Conservation (phyloP, 2,888 invertebrate genomes). For the Isotomurus palustris region DNA sequence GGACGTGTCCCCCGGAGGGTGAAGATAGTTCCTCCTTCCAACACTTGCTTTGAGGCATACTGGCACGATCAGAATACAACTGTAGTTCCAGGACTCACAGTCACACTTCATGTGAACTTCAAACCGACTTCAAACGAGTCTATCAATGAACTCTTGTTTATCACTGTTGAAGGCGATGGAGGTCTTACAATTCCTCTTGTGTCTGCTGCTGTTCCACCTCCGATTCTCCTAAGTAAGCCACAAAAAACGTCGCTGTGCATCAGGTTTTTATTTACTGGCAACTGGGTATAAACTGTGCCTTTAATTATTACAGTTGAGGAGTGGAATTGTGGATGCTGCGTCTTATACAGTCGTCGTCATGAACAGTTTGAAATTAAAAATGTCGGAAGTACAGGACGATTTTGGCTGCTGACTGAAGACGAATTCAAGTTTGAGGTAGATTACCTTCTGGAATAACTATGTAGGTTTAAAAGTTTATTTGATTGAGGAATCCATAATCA, state of each 20-base stretch:
- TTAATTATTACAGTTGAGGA: constrained; percentile 31
- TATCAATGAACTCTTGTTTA: constrained; percentile 25
- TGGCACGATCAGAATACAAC: constrained; percentile 16
- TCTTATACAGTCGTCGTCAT: constrained; percentile 13
- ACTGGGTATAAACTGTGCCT: too few relatives aligned
- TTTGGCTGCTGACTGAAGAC: constrained; percentile 39
- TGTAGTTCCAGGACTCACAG: constrained; percentile 24
- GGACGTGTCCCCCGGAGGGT: constrained; percentile 27
- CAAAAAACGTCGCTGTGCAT: too few relatives aligned
- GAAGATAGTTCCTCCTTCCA: constrained; percentile 26
- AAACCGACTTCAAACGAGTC: constrained; percentile 14
- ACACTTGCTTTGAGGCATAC: constrained; percentile 18
- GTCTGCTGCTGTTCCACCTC: constrained; percentile 6
- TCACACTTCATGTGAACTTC: constrained; percentile 15
- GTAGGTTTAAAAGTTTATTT: too few relatives aligned
- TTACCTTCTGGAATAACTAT: too few relatives aligned
- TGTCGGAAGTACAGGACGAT: constrained; percentile 31
- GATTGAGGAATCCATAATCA: too few relatives aligned
- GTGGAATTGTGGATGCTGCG: constrained; percentile 37
- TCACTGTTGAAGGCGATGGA: constrained; percentile 34
- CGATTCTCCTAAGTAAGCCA: constrained; percentile 26
- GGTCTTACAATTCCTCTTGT: constrained; percentile 34
- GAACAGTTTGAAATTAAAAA: constrained; percentile 30
- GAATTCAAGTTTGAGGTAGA: constrained; percentile 35
- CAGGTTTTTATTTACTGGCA: too few relatives aligned